Conservation (phyloP, 1,140 invertebrate genomes). For the Anastrepha ludens region DNA sequence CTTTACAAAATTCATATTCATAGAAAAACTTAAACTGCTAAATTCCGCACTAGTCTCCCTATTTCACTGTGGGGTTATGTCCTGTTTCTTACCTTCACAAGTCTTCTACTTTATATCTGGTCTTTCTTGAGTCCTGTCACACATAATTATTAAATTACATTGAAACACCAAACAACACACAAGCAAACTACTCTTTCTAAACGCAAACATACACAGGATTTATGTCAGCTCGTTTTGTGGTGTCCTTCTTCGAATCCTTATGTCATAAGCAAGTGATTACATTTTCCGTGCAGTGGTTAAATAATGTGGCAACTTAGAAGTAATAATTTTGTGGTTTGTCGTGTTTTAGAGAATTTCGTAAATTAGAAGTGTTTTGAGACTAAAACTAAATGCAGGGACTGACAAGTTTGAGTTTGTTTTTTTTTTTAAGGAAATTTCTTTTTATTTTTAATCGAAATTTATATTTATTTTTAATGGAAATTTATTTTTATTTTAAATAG, state of each 20-base stretch:
- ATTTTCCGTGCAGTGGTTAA: neutral
- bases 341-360: neutral
- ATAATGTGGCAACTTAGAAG: conserved; percentile 4
- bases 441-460: too few relatives aligned
- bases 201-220: conserved; percentile 9
- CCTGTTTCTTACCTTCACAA: too few relatives aligned
- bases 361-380: conserved; percentile 28
- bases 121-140: neutral
- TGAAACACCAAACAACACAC: neutral
- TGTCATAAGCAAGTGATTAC: conserved; percentile 6
- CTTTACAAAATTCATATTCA: too few relatives aligned
- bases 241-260: neutral
- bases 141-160: conserved; percentile 16
- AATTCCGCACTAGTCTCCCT: too few relatives aligned
- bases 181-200: neutral
- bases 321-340: conserved; percentile 17
- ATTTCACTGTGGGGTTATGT: too few relatives aligned
- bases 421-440: too few relatives aligned
- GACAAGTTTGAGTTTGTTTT: too few relatives aligned
- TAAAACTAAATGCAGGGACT: neutral
- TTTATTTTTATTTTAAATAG: too few relatives aligned
- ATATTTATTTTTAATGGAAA: too few relatives aligned
- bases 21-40: too few relatives aligned
- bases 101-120: too few relatives aligned
- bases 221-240: conserved; percentile 42